Evolutionary conservation across 1,140 invertebrate species (phyloP).

Genomic region (Pemphigus obesinymphae): DNA sequence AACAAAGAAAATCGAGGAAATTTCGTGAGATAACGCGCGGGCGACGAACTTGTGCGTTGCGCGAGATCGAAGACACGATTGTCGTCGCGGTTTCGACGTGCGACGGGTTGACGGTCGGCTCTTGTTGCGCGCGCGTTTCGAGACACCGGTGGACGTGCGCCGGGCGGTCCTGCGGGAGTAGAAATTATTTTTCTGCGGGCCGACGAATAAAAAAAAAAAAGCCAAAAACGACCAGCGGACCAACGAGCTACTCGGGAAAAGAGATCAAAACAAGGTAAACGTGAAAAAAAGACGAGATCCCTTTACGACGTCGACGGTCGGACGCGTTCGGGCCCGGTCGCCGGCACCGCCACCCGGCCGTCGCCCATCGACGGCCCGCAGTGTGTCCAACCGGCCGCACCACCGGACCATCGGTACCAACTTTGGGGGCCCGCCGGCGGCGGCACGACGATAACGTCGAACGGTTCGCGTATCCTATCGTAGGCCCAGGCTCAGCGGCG

Average conservation of each 20-base stretch:
- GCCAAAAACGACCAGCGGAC: not conserved
- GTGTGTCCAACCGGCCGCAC: not conserved
- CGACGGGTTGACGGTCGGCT: too few relatives aligned
- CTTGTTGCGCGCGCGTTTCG: not conserved
- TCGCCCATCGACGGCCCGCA: not conserved
- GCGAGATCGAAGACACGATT: too few relatives aligned
- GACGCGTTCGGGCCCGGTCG: not conserved
- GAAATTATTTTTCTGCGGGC: not conserved
- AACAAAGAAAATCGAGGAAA: too few relatives aligned
- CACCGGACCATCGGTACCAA: not conserved
- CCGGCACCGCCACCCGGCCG: not conserved
- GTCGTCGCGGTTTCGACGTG: too few relatives aligned
- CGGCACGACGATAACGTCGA: not conserved
- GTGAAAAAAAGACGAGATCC: not conserved
- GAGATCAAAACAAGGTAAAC: slow-evolving; percentile 22
- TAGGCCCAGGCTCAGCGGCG: too few relatives aligned
- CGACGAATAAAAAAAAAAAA: not conserved
- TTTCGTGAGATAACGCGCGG: too few relatives aligned
- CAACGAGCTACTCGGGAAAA: not conserved
- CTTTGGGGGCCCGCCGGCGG: not conserved
- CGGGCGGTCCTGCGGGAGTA: too few relatives aligned
- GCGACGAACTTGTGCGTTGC: too few relatives aligned
- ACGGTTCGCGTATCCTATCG: too few relatives aligned
- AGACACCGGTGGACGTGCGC: not conserved
- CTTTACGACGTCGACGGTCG: not conserved